Evolutionary conservation across 92 coral and sea anemone species (phyloP), one percentile per base, ranked within the genome.

Genomic region (Actinostola sp.): DNA sequence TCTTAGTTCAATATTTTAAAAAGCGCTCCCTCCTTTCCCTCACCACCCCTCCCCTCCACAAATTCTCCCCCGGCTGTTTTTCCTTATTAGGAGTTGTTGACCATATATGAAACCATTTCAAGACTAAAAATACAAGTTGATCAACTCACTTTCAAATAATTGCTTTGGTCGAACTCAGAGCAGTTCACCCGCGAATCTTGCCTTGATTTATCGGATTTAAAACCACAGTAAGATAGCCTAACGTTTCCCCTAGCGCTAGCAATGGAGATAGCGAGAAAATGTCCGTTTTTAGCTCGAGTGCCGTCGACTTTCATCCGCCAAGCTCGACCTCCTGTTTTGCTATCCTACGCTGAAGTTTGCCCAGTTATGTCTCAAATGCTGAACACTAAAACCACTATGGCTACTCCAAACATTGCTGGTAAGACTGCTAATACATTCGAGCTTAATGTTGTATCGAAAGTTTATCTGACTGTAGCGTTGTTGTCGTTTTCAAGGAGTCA

Each of bases 231-330:
- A 59, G 45, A 39, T 7, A 39, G 7, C 7, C 8, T 7, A 39
- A 39, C 8, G 8, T 39, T 39, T 39, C 14, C 14, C 14, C n/a
- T n/a, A n/a, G n/a, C n/a, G n/a, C 44, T 66, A 19, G 43, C 30
- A 31, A 92, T 92, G 97, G 91, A 92, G 58, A 73, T 92, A 17
- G 95, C 97, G 11, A 81, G 85, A 72, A 92, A 92, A 62, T 93
- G 98, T 46, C 98, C 98, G 54, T 93, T 93, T 84, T 72, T 93
- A 73, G 93, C 98, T 41, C 98, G 98, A 58, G 91, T 88, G 38
- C 98, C 98, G 15, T 87, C 97, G 61, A 88, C 92, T 53, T 86
- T 91, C 71, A 78, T 93, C 50, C 97, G 98, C 57, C 83, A 92
- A 46, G 84, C 94, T 33, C 78, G 97, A 42, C 90, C 93, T 4